These are phyloP conservation scores for Austrofundulus limnaeus DNA, from an alignment of 2,113 vertebrate genomes.

Conservation along the genomic window DNA sequence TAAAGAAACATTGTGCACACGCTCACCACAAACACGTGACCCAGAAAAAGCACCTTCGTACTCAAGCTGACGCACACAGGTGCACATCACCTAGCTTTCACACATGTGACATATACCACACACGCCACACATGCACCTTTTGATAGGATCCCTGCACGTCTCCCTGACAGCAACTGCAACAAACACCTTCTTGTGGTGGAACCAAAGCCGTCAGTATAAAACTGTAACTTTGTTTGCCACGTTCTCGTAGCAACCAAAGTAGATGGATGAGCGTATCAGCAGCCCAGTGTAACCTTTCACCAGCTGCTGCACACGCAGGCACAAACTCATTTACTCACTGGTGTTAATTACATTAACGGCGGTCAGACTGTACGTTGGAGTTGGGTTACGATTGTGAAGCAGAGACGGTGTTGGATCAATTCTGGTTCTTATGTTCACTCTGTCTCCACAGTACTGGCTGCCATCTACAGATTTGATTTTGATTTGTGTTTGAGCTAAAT, in stretches of 20 bases:
- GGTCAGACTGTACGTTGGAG: conserved; percentile 26
- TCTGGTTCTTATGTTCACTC: neutral
- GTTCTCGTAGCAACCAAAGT: conserved; percentile 38
- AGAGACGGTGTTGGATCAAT: conserved; percentile 8
- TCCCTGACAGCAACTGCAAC: conserved; percentile 31
- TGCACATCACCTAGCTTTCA: conserved; percentile 23
- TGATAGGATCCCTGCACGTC: conserved; percentile 27
- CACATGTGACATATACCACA: neutral
- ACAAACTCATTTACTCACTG: conserved; percentile 43
- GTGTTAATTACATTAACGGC: conserved; percentile 67
- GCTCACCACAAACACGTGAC: conserved; percentile 26
- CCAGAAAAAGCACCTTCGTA: conserved; percentile 16
- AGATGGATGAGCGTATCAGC: conserved; percentile 42
- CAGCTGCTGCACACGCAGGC: conserved; percentile 22
- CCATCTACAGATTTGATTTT: neutral
- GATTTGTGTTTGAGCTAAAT: neutral
- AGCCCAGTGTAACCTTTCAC: conserved; percentile 61
- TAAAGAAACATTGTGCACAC: neutral
- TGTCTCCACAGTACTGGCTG: neutral
- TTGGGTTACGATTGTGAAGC: conserved; percentile 22
- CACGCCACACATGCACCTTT: conserved; percentile 20
- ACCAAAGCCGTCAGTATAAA: conserved; percentile 26
- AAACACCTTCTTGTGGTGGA: conserved; percentile 22
- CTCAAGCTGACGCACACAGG: neutral
- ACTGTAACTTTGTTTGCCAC: conserved; percentile 41